A percentile compares a stretch with the other conserved stretches of the same genome.
Conservation (phyloP, 2,888 invertebrate genomes). For the Nephrotoma guestfalica region DNA sequence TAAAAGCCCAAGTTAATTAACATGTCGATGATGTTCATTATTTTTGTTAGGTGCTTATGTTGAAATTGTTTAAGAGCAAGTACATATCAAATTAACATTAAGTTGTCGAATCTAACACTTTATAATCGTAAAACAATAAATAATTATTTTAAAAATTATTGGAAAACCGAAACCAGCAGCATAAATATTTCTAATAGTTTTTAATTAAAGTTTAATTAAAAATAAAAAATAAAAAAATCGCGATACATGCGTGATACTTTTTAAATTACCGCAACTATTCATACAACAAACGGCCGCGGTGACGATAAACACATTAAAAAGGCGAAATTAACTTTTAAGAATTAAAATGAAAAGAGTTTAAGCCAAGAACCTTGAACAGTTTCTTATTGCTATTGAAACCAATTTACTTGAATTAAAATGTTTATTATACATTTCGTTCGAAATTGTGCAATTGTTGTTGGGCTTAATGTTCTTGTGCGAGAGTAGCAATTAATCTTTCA, state of each 20-base stretch:
- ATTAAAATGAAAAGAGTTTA: neutral
- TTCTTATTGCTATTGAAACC: neutral
- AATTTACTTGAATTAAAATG: neutral
- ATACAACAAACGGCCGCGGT: neutral
- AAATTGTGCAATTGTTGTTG: neutral
- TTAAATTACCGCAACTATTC: neutral
- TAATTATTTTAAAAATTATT: neutral
- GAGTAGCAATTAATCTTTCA: neutral
- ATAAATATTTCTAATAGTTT: neutral
- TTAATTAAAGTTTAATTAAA: neutral
- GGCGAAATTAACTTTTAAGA: neutral
- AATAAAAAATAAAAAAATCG: neutral
- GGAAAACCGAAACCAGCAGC: neutral
- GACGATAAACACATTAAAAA: neutral
- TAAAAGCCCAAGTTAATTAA: too few species aligned
- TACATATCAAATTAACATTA: neutral
- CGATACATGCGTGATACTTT: neutral
- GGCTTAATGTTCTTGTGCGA: neutral
- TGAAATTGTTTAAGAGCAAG: neutral
- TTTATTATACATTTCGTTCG: neutral
- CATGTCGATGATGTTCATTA: too few species aligned
- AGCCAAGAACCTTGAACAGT: neutral
- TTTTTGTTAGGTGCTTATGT: too few species aligned
- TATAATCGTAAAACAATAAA: neutral
- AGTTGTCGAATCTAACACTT: neutral